Evolutionary conservation across 2,113 vertebrate species (phyloP).

Genomic region (Steatornis caripensis): DNA sequence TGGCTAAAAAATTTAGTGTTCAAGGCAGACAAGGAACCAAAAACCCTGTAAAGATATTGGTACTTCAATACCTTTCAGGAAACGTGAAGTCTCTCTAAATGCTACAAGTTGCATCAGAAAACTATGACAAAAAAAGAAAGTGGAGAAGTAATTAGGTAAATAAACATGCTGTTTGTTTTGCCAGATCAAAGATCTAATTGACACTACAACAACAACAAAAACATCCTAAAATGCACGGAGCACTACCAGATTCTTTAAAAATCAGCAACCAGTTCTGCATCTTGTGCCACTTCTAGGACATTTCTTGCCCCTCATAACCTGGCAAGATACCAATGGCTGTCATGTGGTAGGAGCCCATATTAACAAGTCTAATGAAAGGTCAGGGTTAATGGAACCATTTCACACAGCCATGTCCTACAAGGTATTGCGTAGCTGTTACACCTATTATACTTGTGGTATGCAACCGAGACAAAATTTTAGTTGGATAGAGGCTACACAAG

Average conservation of each 20-base stretch:
- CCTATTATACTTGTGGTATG: background rate
- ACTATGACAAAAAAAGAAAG: background rate
- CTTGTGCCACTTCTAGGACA: background rate
- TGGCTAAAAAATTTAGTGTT: fast-evolving
- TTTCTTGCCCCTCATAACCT: background rate
- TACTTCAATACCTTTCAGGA: background rate
- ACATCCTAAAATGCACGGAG: background rate
- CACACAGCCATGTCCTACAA: background rate
- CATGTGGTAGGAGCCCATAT: background rate
- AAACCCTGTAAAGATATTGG: background rate
- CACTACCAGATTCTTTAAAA: background rate
- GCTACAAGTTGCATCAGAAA: background rate
- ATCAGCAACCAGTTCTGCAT: background rate
- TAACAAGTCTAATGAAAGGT: background rate
- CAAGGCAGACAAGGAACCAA: background rate
- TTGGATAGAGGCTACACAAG: background rate
- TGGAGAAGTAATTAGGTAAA: background rate
- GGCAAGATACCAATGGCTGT: background rate
- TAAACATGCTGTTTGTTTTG: background rate
- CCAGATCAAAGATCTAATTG: background rate
- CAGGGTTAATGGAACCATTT: background rate
- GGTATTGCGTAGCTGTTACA: background rate
- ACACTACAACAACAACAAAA: background rate
- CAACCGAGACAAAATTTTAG: background rate
- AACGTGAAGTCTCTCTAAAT: background rate